Percentiles rank a stretch among this genome's conserved stretches.
These are phyloP conservation scores for Eptesicus fuscus DNA, from an alignment of 2,113 vertebrate species.

Conservation along the genomic window DNA sequence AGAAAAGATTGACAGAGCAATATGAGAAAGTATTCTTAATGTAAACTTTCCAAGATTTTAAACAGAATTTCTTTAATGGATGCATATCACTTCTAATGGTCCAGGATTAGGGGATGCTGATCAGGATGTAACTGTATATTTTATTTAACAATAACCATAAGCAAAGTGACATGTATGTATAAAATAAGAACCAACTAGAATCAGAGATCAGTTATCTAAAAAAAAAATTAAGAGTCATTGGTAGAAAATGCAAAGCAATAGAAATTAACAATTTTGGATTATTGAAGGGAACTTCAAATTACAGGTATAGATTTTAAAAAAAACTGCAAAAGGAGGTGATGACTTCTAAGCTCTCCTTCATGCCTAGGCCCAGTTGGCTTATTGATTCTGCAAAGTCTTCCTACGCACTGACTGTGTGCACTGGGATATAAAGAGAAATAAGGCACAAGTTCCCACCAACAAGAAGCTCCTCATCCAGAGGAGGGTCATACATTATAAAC, in stretches of 20 bases:
- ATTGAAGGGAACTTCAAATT: slow-evolving; percentile 17
- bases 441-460: background rate
- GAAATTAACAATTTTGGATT: background rate
- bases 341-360: background rate
- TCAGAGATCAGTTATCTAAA: slow-evolving; percentile 24
- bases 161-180: slow-evolving; percentile 32
- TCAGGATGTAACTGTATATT: slow-evolving; percentile 30
- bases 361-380: background rate
- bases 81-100: slow-evolving; percentile 46
- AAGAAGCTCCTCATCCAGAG: background rate
- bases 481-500: background rate
- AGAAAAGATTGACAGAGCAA: slow-evolving; percentile 63
- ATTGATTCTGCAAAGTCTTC: background rate
- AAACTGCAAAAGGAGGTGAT: background rate
- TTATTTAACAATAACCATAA: slow-evolving; percentile 65
- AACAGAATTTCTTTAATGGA: slow-evolving; percentile 59
- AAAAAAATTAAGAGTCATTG: slow-evolving; percentile 10
- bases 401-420: background rate
- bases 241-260: slow-evolving; percentile 21
- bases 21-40: slow-evolving; percentile 62
- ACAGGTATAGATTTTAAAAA: background rate
- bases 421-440: background rate
- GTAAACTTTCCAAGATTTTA: slow-evolving; percentile 59
- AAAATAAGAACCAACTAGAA: slow-evolving; percentile 45
- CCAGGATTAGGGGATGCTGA: slow-evolving; percentile 38